phyloP scores from a whole-genome alignment of 30 jellyfish, hydroid and myxozoan species.

The Phacellophora camtschatica region DNA sequence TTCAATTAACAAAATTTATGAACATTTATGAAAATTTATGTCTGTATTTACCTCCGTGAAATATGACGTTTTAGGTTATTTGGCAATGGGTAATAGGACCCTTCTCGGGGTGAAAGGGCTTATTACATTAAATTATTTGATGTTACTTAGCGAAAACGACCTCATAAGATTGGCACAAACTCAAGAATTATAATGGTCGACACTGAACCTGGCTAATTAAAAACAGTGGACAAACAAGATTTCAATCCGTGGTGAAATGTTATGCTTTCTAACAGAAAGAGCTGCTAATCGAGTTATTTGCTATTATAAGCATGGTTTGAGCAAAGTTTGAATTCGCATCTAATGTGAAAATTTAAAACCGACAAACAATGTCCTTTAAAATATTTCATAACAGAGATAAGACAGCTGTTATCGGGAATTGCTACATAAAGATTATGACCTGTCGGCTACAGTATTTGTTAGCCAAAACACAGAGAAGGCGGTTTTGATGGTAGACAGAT shows the following conservation, averaged over 20 bases:
- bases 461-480: conserved; percentile 31
- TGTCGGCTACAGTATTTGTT: conserved; percentile 24
- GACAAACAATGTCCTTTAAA: conserved; percentile 40
- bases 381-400: conserved; percentile 31
- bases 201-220: too few relatives aligned
- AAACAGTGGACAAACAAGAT: conserved; percentile 46
- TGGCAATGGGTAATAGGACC: too few relatives aligned
- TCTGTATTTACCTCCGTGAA: too few relatives aligned
- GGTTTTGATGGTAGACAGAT: conserved; percentile 29
- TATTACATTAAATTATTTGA: neutral
- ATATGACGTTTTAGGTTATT: too few relatives aligned
- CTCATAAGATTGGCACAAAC: conserved; percentile 3
- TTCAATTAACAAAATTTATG: too few relatives aligned
- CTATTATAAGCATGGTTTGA: conserved; percentile 27
- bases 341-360: neutral
- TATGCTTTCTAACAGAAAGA: conserved; percentile 11
- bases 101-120: too few relatives aligned
- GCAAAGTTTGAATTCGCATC: neutral
- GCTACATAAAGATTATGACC: conserved; percentile 7
- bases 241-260: conserved; percentile 4
- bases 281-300: conserved; percentile 17
- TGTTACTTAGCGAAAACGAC: neutral
- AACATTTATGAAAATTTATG: too few relatives aligned
- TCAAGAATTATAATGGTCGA: too few relatives aligned
- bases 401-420: conserved; percentile 17